These are phyloP conservation scores for Agapetus fuscipes DNA, from an alignment of 2,888 invertebrate species.

Conservation along the genomic window DNA sequence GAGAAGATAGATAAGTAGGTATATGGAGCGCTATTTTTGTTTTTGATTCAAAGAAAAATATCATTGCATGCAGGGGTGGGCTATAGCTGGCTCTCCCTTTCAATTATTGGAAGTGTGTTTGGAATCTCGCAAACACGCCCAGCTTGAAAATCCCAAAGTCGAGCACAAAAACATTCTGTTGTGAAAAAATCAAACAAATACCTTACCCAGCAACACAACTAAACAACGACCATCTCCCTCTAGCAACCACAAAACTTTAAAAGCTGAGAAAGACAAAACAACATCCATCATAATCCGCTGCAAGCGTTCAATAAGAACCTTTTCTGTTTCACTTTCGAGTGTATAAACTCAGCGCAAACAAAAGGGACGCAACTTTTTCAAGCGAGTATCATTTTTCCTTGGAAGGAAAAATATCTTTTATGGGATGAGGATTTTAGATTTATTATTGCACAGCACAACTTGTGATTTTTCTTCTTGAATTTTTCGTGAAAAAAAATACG, in stretches of 20 bases:
- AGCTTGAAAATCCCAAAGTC: slow-evolving; percentile 3
- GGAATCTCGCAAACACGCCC: slow-evolving; percentile 3
- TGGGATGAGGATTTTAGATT: background rate
- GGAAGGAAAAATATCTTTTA: slow-evolving; percentile 1
- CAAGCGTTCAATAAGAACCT: background rate
- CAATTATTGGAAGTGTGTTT: too few relatives aligned
- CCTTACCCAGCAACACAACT: slow-evolving; percentile 1
- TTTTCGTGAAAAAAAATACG: too few relatives aligned
- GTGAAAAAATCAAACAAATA: slow-evolving; percentile 7
- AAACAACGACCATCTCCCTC: background rate
- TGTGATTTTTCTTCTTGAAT: slow-evolving; percentile 7
- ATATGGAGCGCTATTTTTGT: too few relatives aligned
- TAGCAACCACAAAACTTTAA: background rate
- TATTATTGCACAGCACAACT: background rate
- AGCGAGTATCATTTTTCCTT: background rate
- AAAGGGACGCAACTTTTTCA: slow-evolving; percentile 2
- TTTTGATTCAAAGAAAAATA: too few relatives aligned
- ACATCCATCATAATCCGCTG: background rate
- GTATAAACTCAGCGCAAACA: slow-evolving; percentile 2
- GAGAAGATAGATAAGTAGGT: too few relatives aligned
- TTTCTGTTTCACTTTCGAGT: slow-evolving; percentile 1
- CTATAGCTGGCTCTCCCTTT: too few relatives aligned
- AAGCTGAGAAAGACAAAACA: background rate
- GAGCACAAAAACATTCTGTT: slow-evolving; percentile 2
- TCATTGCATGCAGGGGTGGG: too few relatives aligned